Base-by-base conservation (phyloP, 2,113 vertebrate species). In the Dendrocopos noguchii region DNA sequence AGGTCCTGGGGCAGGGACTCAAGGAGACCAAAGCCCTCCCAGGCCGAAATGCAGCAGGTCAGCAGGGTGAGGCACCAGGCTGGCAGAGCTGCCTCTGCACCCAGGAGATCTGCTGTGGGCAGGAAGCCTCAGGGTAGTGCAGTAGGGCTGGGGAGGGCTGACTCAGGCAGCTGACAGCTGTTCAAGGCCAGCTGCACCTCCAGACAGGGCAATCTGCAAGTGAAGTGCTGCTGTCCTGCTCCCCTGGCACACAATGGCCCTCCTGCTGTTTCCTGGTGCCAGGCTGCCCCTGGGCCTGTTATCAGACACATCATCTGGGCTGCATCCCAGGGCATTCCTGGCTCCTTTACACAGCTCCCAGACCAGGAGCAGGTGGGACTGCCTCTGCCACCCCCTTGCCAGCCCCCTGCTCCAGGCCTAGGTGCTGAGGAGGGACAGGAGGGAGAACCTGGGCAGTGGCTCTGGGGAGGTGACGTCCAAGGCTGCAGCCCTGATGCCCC, bases 401-500 rank as follows among this genome's bases (percentile, higher is more conserved):
- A 21, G 18, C 46, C 47, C 47, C 47, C 47, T 47, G 46, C 19
- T 21, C 47, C 21, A 4, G 57, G n/a, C 36, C 63, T 61, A 11
- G 19, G 19, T 52, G 18, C 61, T 28, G 4, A 80, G 53, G 60
- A 47, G 1, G n/a, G 66, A n/a, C 31, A 67, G 64, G 79, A 75
- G 12, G 60, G 53, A 55, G 88, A 89, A 98, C 98, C 98, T 98
- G 73, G 97, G 98, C 79, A 98, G 91, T 20, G 98, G 98, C 70
- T 98, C 98, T 2, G 97, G 97, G 50, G 94, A 21, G 12, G 98
- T 98, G 75, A 98, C 98, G 17, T 98, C 98, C 91, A 98, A 80
- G 2, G 90, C 98, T 1, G 97, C 97, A 0, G 96, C 97, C 36
- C 64, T 5, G 27, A 97, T 97, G 2, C 52, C 73, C 21, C 97